phyloP scores from a whole-genome alignment of 2,113 vertebrate species.

The Xiphias gladius region DNA sequence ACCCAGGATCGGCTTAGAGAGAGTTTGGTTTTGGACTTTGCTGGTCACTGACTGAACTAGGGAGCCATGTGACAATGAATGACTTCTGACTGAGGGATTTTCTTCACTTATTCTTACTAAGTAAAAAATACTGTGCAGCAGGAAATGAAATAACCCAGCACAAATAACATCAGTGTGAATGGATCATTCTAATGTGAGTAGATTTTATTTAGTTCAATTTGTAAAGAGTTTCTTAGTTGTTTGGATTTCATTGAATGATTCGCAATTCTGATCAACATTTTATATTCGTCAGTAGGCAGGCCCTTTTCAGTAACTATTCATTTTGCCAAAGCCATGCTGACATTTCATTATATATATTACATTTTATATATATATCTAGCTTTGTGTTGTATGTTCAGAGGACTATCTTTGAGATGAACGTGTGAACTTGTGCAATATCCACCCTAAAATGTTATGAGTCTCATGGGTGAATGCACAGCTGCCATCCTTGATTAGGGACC shows the following conservation, averaged over 20 bases:
- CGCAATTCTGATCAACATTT: not conserved
- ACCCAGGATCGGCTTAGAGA: conserved; percentile 56
- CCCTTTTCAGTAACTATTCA: not conserved
- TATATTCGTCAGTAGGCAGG: not conserved
- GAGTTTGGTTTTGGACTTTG: conserved; percentile 70
- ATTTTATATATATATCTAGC: not conserved
- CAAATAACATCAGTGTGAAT: conserved; percentile 33
- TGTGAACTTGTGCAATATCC: conserved; percentile 59
- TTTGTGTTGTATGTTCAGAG: not conserved
- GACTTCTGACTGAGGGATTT: conserved; percentile 30
- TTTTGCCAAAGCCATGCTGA: not conserved
- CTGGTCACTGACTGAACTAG: conserved; percentile 49
- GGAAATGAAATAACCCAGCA: conserved; percentile 9
- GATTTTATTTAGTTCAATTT: conserved; percentile 28
- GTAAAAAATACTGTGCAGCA: not conserved
- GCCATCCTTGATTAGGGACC: conserved; percentile 77
- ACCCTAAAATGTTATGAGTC: conserved; percentile 74
- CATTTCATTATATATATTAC: not conserved
- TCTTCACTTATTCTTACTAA: conserved; percentile 12
- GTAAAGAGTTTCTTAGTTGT: not conserved
- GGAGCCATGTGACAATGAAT: conserved; percentile 50
- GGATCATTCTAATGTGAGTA: conserved; percentile 67
- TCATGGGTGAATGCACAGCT: conserved; percentile 76
- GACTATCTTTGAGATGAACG: conserved; percentile 16
- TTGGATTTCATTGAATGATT: not conserved